phyloP scores from a whole-genome alignment of 2,888 invertebrate species.

The Mactromeris polynyma region DNA sequence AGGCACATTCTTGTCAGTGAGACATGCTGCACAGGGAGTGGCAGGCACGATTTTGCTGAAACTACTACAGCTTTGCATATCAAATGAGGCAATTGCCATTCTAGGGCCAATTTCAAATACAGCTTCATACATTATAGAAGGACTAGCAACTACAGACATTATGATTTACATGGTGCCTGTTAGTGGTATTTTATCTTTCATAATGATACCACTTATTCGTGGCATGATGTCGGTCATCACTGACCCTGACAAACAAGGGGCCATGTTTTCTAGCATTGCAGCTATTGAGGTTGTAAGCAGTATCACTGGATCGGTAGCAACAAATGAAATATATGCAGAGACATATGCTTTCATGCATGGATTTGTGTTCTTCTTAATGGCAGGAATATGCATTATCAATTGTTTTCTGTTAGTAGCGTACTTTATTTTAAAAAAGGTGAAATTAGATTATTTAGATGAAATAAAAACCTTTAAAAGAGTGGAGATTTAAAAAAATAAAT shows the following conservation, averaged over 20 bases:
- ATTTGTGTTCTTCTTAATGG: conserved; percentile 38
- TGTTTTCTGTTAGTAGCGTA: background rate
- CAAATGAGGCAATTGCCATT: conserved; percentile 53
- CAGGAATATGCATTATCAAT: conserved; percentile 72
- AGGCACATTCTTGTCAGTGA: conserved; percentile 40
- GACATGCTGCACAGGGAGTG: conserved; percentile 37
- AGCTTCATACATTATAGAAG: conserved; percentile 37
- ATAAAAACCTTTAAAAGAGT: no score
- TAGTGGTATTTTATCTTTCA: conserved; percentile 16
- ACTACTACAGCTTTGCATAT: conserved; percentile 43
- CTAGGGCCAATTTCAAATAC: conserved; percentile 31
- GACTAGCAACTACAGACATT: conserved; percentile 17
- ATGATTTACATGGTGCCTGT: conserved; percentile 37
- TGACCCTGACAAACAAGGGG: conserved; percentile 40
- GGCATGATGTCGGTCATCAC: conserved; percentile 46
- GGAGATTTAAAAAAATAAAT: no score
- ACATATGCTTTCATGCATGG: conserved; percentile 32
- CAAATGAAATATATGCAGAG: conserved; percentile 34
- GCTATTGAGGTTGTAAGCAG: conserved; percentile 25
- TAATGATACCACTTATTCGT: conserved; percentile 37
- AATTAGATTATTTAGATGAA: background rate
- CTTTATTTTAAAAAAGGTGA: background rate
- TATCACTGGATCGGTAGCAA: background rate
- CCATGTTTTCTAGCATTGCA: conserved; percentile 36
- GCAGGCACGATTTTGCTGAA: conserved; percentile 41